Conservation (phyloP, 2,888 invertebrate species). For the Endotricha flammealis region DNA sequence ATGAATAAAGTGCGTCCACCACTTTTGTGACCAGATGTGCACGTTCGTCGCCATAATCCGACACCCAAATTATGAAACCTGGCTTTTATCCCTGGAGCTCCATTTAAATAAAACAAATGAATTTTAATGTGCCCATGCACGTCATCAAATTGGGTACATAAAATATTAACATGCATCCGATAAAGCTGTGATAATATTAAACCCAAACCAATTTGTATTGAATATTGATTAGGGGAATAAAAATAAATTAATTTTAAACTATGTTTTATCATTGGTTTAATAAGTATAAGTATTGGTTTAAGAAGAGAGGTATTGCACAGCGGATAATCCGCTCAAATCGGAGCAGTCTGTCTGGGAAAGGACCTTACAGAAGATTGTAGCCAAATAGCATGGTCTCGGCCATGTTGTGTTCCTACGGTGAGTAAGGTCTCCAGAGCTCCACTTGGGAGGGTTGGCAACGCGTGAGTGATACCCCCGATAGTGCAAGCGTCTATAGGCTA, state of each 20-base stretch:
- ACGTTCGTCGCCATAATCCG: slow-evolving; percentile 2
- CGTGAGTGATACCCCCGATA: background rate
- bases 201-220: slow-evolving; percentile 4
- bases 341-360: too few species aligned
- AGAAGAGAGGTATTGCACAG: too few species aligned
- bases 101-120: slow-evolving; percentile 16
- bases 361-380: too few species aligned
- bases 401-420: background rate
- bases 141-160: slow-evolving; percentile 7
- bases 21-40: slow-evolving; percentile 1
- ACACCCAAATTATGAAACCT: slow-evolving; percentile 4
- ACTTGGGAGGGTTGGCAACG: background rate
- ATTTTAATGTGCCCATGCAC: slow-evolving; percentile 10
- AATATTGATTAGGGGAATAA: slow-evolving; percentile 1
- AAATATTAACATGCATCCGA: slow-evolving; percentile 11
- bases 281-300: too few species aligned
- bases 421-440: background rate
- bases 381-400: too few species aligned
- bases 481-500: background rate
- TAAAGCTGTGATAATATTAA: slow-evolving; percentile 8
- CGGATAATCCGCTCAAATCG: too few species aligned
- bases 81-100: slow-evolving; percentile 8
- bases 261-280: too few species aligned
- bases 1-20: slow-evolving; percentile 2
- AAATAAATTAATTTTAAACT: too few species aligned